Evolutionary conservation across 2,113 vertebrate genomes (phyloP).

Genomic region (Empidonax traillii): DNA sequence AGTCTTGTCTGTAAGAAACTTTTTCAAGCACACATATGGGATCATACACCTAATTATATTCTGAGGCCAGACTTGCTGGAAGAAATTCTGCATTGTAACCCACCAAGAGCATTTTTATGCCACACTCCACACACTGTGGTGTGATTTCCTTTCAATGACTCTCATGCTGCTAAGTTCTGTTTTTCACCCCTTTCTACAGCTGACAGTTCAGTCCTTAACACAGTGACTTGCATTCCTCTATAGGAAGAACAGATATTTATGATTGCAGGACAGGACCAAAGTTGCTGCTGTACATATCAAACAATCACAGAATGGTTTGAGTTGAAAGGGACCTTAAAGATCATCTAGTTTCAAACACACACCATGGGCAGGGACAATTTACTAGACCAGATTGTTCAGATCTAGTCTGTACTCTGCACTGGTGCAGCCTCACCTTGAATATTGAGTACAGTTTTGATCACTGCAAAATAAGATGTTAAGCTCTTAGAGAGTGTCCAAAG

Average conservation of each 20-base stretch:
- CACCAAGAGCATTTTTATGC: not conserved
- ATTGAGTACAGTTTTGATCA: not conserved
- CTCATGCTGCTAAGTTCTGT: not conserved
- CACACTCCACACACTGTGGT: accelerated
- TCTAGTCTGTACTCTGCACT: not conserved
- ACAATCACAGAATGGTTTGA: not conserved
- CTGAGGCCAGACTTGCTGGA: not conserved
- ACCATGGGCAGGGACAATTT: not conserved
- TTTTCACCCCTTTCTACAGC: not conserved
- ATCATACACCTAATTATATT: not conserved
- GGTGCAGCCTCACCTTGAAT: not conserved
- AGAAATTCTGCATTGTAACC: not conserved
- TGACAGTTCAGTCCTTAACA: not conserved
- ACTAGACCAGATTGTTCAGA: not conserved
- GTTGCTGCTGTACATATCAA: not conserved
- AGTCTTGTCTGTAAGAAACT: not conserved
- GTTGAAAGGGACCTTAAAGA: not conserved
- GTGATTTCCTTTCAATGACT: not conserved
- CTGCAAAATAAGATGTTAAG: not conserved
- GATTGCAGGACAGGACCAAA: not conserved
- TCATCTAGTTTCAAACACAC: not conserved
- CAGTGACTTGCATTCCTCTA: not conserved
- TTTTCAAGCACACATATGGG: not conserved
- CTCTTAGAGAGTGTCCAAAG: not conserved
- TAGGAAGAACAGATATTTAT: not conserved